Base-by-base conservation (phyloP, 1,140 invertebrate genomes). In the Psix sp. region DNA sequence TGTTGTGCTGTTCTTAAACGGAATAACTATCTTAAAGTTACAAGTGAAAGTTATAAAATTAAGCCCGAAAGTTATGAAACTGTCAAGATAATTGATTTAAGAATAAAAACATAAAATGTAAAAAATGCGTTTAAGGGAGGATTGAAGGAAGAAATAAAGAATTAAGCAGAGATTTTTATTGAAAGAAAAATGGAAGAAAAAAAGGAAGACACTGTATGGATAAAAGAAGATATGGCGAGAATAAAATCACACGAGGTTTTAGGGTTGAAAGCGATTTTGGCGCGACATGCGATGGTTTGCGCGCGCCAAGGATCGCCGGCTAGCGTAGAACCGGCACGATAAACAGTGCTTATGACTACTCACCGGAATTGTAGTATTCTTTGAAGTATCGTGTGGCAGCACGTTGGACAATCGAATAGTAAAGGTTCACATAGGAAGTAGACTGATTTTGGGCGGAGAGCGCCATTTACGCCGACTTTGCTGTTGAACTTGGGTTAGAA, bases 291-390 rank as follows among this genome's bases (percentile, higher is more conserved):
- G 57, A 45, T 62, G 17, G 57, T 33, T 17, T 33, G 26, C 17
- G 11, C 24, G 43, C 43, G 43, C 57, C 43, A 60, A 49, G 43
- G 52, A 29, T 39, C 16, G 16, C 26, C 35, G 36, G 18, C 0
- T 11, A 3, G 13, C 9, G 11, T 18, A 6, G 20, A 21, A 43
- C 26, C 29, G 45, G 31, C 31, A 31, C 21, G 20, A 11, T n/a
- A n/a, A n/a, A n/a, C n/a, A n/a, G 2, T 29, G 26, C 1, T 7
- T 3, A 7, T 29, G 2, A 3, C 7, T 83, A 87, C 87, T 88
- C 83, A 88, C 87, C 87, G 79, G 85, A 84, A 80, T 86, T 86
- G 84, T 87, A 88, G 77, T 87, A 88, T 81, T 88, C 86, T 82
- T 87, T 87, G 82, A 87, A 87, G 82, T 87, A 88, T 71, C 85